Evolutionary conservation across 2,113 vertebrate genomes (phyloP).

Genomic region (Ochotona princeps): DNA sequence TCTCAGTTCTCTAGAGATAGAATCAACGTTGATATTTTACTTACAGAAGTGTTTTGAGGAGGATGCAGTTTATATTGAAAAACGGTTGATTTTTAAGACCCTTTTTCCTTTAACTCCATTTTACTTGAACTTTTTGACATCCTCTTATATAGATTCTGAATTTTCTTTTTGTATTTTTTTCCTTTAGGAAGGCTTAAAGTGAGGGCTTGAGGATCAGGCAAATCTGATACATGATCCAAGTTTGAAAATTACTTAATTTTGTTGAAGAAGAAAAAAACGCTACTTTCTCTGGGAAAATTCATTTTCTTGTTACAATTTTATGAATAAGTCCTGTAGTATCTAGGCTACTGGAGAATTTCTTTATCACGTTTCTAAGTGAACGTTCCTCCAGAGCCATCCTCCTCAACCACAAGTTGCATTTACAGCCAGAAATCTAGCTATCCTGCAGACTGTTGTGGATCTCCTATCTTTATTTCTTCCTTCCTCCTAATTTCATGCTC

Average conservation of each 20-base stretch:
- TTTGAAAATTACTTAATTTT: neutral
- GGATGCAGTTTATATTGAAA: too few relatives aligned
- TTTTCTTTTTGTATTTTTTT: neutral
- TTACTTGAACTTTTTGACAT: too few relatives aligned
- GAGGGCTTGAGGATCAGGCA: neutral
- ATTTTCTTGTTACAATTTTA: constrained; percentile 15
- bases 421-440: neutral
- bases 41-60: too few relatives aligned
- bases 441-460: neutral
- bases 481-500: neutral
- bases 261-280: neutral
- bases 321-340: neutral
- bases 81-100: too few relatives aligned
- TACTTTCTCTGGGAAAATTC: neutral
- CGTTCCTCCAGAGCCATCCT: neutral
- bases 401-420: neutral
- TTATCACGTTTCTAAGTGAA: neutral
- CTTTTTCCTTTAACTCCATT: too few relatives aligned
- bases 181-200: neutral
- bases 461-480: neutral
- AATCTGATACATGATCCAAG: neutral
- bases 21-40: too few relatives aligned
- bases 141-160: neutral
- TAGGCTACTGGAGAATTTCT: neutral
- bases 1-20: too few relatives aligned